Base-by-base conservation (phyloP, 37 sponge, comb jelly and placozoan genomes). In the Chondrosia reniformis region DNA sequence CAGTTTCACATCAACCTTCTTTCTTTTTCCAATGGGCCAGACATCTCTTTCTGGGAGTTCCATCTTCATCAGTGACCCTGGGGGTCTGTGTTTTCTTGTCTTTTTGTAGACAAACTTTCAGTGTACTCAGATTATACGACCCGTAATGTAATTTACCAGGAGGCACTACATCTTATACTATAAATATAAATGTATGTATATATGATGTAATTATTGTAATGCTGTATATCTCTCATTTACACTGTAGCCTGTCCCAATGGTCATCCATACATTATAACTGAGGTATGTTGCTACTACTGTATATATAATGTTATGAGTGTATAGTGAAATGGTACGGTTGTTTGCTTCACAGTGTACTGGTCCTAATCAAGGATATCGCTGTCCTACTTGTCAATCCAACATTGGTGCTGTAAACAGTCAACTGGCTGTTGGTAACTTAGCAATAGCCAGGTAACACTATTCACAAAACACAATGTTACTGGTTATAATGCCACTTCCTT, bases 211-310 rank as follows among this genome's bases (percentile, higher is more conserved):
- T 69, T 41, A 41, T 44, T 10, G 39, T 3, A 24, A 39, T 33
- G n/a, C 41, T 64, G 4, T 64, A n/a, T 32, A 3, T 34, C 5
- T 39, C 42, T n/a, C n/a, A n/a, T n/a, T n/a, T n/a, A n/a, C n/a
- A n/a, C n/a, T 40, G 24, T 25, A 69, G 72, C 72, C 7, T 69
- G 72, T 69, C 72, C 72, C 4, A 69, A 69, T 40, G 72, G 72
- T 2, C 72, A 69, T 69, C 72, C 72, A 9, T 69, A 69, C 41
- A 38, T 39, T 1, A 69, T 69, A 22, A 38, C 41, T 25, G 44
- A 69, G 25, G 72, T 69, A 38, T 13, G 72, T 40, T 13, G n/a
- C 22, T 2, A 43, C 1, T 4, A 39, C 42, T 40, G 66, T 3
- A 4, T 3, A 64, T 36, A 64, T 64, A 38, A 13, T 40, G 2